Evolutionary conservation across 2,113 vertebrate genomes (phyloP), one percentile per base, ranked within the genome.

Genomic region (Noturus placidus): DNA sequence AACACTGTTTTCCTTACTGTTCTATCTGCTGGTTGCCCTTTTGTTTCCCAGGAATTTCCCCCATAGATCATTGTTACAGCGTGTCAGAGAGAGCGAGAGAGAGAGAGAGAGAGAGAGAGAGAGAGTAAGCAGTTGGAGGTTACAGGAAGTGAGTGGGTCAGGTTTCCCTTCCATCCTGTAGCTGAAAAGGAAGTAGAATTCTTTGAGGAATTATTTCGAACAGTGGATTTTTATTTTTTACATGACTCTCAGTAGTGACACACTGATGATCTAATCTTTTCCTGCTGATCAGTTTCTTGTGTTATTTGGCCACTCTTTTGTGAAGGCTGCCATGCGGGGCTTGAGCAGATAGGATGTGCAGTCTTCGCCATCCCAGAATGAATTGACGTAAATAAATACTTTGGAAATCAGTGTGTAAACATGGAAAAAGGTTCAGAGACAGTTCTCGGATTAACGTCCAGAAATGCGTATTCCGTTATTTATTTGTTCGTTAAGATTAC

Each of bases 1-100:
- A 17, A 65, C 17, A 69, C 63, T 59, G 59, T 52, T 52, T 59
- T 63, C n/a, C 70, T 20, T 92, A 85, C 89, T 90, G 67, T 79
- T 82, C 76, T 87, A 27, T 87, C 65, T 79, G 59, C 77, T 83
- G 4, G 46, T 46, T 82, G 72, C 83, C 76, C 19, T n/a, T 82
- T 76, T 52, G 74, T 69, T 61, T 69, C 63, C 50, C 33, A 81
- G 72, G 86, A 87, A 83, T 27, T 84, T 69, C 52, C 70, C 70
- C 79, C 19, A 27, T 42, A 69, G 27, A 30, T 69, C 77, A 87
- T 20, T 61, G 76, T 84, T 42, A 30, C 25, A 46, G 50, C 54
- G 42, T 15, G 25, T 76, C 69, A 46, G 11, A 84, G 42, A 80
- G 38, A 33, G 38, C 76, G 25, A 52, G 27, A 35, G 42, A 30